Evolutionary conservation across 2,888 invertebrate genomes (phyloP).

Genomic region (Glaucopsyche alexis): DNA sequence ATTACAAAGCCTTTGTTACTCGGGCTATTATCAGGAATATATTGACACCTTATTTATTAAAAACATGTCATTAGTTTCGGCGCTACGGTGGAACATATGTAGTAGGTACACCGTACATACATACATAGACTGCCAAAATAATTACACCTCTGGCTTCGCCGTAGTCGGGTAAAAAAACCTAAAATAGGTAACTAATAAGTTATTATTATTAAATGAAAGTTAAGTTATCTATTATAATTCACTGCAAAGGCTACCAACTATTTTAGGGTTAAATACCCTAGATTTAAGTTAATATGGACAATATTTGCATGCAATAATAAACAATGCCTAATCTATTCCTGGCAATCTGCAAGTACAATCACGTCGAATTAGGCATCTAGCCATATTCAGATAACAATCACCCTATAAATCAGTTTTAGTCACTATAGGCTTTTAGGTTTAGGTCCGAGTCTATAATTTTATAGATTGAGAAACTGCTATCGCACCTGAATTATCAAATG

Average conservation of each 20-base stretch:
- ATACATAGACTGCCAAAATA: too few relatives aligned
- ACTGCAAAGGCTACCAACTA: neutral
- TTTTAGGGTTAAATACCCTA: neutral
- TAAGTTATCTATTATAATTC: neutral
- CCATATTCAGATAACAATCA: conserved; percentile 20
- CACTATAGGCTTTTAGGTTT: conserved; percentile 6
- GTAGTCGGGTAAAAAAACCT: too few relatives aligned
- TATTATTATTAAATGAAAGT: too few relatives aligned
- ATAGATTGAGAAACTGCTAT: neutral
- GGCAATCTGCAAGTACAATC: conserved; percentile 17
- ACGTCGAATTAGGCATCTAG: conserved; percentile 18
- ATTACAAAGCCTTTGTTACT: too few relatives aligned
- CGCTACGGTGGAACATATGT: too few relatives aligned
- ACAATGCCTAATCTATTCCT: conserved; percentile 1
- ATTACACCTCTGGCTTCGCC: too few relatives aligned
- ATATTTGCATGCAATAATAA: conserved; percentile 10
- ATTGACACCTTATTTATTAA: too few relatives aligned
- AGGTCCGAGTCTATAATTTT: neutral
- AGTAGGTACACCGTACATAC: too few relatives aligned
- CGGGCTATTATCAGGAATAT: too few relatives aligned
- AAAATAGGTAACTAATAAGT: too few relatives aligned
- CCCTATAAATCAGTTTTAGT: conserved; percentile 16
- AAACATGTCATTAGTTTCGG: too few relatives aligned
- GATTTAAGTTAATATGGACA: conserved; percentile 4
- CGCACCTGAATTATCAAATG: neutral